Evolutionary conservation across 1,140 invertebrate genomes (phyloP).

Genomic region (Melipona quadrifasciata): DNA sequence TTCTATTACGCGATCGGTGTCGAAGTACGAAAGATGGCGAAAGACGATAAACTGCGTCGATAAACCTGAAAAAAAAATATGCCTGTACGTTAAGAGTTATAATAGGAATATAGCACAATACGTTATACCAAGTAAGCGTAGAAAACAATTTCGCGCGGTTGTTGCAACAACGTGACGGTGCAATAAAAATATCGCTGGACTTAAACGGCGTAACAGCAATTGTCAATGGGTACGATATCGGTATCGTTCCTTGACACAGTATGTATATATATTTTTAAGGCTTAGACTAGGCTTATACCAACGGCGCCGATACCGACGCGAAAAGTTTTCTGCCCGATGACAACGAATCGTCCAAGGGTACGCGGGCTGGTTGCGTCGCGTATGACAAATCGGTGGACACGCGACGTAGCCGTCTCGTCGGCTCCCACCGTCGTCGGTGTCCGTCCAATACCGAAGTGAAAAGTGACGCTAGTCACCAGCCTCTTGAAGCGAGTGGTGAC

Average conservation of each 20-base stretch:
- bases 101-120: no score
- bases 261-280: neutral
- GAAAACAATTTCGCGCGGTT: no score
- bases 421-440: conserved; percentile 41
- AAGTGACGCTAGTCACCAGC: conserved; percentile 64
- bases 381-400: conserved; percentile 24
- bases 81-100: no score
- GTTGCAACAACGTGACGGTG: neutral
- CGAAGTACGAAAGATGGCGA: no score
- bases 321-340: neutral
- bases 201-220: neutral
- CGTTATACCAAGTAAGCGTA: no score
- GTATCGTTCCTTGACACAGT: neutral
- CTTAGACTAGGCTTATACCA: no score
- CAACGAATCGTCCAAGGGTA: conserved; percentile 14
- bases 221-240: neutral
- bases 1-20: no score
- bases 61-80: no score
- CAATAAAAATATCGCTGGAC: neutral
- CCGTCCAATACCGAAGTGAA: conserved; percentile 68
- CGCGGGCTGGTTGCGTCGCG: neutral
- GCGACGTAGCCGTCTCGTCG: conserved; percentile 35
- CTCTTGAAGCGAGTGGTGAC: conserved; percentile 67
- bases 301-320: no score
- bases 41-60: no score